Evolutionary conservation across 2,888 invertebrate genomes (phyloP).

Genomic region (Saturnia pavonia): DNA sequence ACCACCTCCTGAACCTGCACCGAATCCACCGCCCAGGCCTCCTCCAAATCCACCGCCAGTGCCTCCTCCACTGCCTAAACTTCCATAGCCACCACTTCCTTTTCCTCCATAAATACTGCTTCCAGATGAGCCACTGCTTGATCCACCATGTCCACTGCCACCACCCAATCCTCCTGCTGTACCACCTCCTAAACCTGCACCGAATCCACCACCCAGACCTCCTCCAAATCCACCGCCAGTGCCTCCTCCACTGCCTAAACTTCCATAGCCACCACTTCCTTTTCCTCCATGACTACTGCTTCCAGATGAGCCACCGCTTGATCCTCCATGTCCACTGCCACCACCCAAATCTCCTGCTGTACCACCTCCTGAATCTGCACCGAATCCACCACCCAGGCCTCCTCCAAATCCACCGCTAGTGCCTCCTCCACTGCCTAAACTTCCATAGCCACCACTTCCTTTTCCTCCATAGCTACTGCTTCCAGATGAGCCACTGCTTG

Average conservation of each 20-base stretch:
- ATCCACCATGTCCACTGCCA: too few species aligned
- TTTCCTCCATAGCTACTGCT: conserved; percentile 25
- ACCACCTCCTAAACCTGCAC: too few species aligned
- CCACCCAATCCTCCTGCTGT: background rate
- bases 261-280: conserved; percentile 24
- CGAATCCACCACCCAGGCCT: conserved; percentile 30
- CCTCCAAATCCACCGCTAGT: conserved; percentile 38
- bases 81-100: conserved; percentile 18
- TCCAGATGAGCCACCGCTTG: conserved; percentile 28
- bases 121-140: too few species aligned
- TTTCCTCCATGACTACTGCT: conserved; percentile 28
- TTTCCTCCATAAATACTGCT: too few species aligned
- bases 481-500: conserved; percentile 27
- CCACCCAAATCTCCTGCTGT: conserved; percentile 31
- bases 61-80: conserved; percentile 23
- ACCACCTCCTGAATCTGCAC: conserved; percentile 23
- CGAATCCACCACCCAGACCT: conserved; percentile 22
- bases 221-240: conserved; percentile 24
- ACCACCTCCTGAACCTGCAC: conserved; percentile 20
- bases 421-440: conserved; percentile 30
- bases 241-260: conserved; percentile 25
- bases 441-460: conserved; percentile 24
- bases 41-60: conserved; percentile 25
- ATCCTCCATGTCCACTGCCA: conserved; percentile 24
- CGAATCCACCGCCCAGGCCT: conserved; percentile 26